A percentile compares a stretch with the other conserved stretches of the same genome.
phyloP scores from a whole-genome alignment of 2,797 vertebrate species.

The Champsocephalus esox region DNA sequence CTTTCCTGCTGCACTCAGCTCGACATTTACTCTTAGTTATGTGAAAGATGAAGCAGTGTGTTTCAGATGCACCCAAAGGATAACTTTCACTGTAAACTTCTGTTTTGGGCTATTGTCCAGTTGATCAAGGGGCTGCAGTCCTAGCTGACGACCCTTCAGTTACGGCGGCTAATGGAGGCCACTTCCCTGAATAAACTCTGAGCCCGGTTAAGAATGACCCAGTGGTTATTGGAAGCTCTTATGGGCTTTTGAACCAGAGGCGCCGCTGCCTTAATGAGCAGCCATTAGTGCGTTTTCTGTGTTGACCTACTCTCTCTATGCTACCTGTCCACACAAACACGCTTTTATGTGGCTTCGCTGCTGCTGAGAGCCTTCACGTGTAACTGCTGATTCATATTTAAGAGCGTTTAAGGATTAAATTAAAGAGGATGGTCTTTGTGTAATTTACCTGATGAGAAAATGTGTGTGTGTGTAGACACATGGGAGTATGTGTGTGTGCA shows the following conservation, averaged over 20 bases:
- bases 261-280: constrained; percentile 51
- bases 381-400: constrained; percentile 81
- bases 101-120: constrained; percentile 18
- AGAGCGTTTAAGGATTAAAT: constrained; percentile 76
- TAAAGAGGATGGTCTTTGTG: constrained; percentile 58
- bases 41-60: not conserved
- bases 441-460: constrained; percentile 48
- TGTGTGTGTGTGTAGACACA: constrained; percentile 22
- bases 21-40: not conserved
- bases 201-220: constrained; percentile 39
- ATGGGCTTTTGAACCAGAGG: constrained; percentile 50
- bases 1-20: not conserved
- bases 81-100: not conserved
- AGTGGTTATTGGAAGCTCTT: constrained; percentile 54
- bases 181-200: constrained; percentile 36
- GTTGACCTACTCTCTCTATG: constrained; percentile 13
- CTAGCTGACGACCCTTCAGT: not conserved
- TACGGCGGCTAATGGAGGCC: constrained; percentile 44
- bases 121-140: constrained; percentile 17
- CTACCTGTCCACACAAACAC: constrained; percentile 33
- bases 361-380: constrained; percentile 40
- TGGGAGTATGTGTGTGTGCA: not conserved
- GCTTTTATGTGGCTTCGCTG: constrained; percentile 27
- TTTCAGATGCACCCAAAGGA: not conserved
- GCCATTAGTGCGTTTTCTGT: constrained; percentile 34